These are phyloP conservation scores for Pinna nobilis DNA, from an alignment of 1,140 invertebrate species.

Conservation along the genomic window DNA sequence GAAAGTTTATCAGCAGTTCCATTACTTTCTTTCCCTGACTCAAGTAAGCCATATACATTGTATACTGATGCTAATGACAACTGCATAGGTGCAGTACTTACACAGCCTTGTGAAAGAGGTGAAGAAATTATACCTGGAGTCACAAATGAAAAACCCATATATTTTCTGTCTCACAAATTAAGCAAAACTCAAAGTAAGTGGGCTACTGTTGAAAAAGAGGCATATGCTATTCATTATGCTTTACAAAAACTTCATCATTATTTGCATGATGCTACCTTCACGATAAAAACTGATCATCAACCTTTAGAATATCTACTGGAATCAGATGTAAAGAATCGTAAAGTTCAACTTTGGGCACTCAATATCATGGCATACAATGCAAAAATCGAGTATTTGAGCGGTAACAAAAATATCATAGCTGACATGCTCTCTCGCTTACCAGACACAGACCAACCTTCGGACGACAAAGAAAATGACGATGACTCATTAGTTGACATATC, in stretches of 20 bases:
- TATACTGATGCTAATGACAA: constrained; percentile 41
- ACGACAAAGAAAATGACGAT: too few relatives aligned
- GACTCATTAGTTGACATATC: too few relatives aligned
- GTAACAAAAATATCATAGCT: constrained; percentile 37
- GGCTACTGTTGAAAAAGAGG: constrained; percentile 50
- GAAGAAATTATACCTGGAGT: too few relatives aligned
- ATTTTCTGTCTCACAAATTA: constrained; percentile 44
- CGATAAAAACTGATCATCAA: constrained; percentile 55
- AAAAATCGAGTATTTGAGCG: constrained; percentile 42
- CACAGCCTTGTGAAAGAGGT: constrained; percentile 21
- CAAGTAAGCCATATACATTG: constrained; percentile 24
- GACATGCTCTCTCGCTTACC: constrained; percentile 46
- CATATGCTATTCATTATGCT: constrained; percentile 23
- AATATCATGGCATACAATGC: constrained; percentile 42
- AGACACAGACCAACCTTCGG: too few relatives aligned
- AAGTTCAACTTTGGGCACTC: constrained; percentile 48
- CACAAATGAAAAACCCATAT: constrained; percentile 46
- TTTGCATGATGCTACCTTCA: constrained; percentile 49
- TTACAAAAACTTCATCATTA: constrained; percentile 53
- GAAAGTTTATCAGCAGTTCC: constrained; percentile 39
- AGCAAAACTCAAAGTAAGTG: constrained; percentile 36
- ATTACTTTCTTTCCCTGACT: constrained; percentile 32
- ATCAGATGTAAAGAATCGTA: constrained; percentile 48
- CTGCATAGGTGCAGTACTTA: constrained; percentile 37
- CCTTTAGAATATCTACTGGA: constrained; percentile 45